Conservation (phyloP, 2,113 vertebrate species). For the Nannobrachium achirus region DNA sequence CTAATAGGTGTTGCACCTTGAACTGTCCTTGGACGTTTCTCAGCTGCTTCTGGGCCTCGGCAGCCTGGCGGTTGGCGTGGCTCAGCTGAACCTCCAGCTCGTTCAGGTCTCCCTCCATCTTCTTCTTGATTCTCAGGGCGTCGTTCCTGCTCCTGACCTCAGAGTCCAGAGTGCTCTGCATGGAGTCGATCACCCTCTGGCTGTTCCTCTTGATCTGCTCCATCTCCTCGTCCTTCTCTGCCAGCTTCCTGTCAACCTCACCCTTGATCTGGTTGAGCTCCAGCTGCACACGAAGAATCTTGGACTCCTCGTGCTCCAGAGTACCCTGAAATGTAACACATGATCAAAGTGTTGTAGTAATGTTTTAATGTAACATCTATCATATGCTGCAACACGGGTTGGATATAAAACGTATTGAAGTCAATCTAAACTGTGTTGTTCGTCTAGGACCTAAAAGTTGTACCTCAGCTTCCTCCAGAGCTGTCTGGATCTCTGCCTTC, state of each 20-base stretch:
- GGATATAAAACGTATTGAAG: no score
- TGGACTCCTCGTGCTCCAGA: conserved; percentile 79
- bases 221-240: conserved; percentile 80
- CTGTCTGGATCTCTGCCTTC: no score
- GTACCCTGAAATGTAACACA: conserved; percentile 71
- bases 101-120: conserved; percentile 83
- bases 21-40: conserved; percentile 79
- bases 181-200: conserved; percentile 75
- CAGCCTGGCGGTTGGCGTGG: conserved; percentile 79
- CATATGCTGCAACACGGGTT: no score
- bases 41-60: conserved; percentile 84
- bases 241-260: conserved; percentile 78
- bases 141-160: conserved; percentile 81
- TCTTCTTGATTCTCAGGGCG: conserved; percentile 81
- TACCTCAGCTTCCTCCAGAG: no score
- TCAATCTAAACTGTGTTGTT: no score
- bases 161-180: conserved; percentile 77
- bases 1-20: conserved; percentile 81
- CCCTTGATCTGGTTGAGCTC: conserved; percentile 80
- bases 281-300: conserved; percentile 77
- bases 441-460: no score
- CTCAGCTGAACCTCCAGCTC: conserved; percentile 83
- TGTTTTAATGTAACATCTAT: no score
- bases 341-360: no score
- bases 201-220: conserved; percentile 82